phyloP scores from a whole-genome alignment of 2,113 vertebrate species.

The Heterocephalus glaber region DNA sequence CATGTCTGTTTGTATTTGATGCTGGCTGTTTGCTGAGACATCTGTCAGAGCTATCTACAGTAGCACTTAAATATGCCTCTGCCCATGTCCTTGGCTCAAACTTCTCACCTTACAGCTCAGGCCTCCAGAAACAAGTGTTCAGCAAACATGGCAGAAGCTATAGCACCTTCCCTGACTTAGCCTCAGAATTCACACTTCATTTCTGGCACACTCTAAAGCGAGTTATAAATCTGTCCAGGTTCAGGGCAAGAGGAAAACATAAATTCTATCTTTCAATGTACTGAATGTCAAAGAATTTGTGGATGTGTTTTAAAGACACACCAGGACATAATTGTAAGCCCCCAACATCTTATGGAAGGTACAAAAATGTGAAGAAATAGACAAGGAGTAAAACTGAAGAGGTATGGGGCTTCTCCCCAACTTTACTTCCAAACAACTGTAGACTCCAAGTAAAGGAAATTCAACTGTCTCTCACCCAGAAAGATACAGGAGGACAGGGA shows the following conservation, averaged over 20 bases:
- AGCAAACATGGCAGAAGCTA: background rate
- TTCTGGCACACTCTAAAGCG: background rate
- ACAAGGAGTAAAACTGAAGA: background rate
- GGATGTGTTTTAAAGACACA: background rate
- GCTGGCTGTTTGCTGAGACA: background rate
- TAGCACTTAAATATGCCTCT: background rate
- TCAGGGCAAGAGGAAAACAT: background rate
- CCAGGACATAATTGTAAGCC: background rate
- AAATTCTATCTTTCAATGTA: background rate
- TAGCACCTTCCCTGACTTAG: background rate
- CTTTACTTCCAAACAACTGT: background rate
- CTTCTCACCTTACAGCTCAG: background rate
- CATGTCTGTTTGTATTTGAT: background rate
- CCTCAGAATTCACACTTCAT: background rate
- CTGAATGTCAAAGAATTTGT: background rate
- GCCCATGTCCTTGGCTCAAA: background rate
- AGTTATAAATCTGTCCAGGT: background rate
- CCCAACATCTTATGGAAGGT: background rate
- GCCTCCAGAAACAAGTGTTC: background rate
- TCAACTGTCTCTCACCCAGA: background rate
- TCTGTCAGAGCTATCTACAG: accelerated
- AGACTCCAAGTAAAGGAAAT: background rate
- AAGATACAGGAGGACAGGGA: background rate
- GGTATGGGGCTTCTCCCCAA: background rate
- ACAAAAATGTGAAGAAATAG: background rate